These are phyloP conservation scores for Origma solitaria DNA, from an alignment of 2,113 vertebrate genomes.

Conservation along the genomic window DNA sequence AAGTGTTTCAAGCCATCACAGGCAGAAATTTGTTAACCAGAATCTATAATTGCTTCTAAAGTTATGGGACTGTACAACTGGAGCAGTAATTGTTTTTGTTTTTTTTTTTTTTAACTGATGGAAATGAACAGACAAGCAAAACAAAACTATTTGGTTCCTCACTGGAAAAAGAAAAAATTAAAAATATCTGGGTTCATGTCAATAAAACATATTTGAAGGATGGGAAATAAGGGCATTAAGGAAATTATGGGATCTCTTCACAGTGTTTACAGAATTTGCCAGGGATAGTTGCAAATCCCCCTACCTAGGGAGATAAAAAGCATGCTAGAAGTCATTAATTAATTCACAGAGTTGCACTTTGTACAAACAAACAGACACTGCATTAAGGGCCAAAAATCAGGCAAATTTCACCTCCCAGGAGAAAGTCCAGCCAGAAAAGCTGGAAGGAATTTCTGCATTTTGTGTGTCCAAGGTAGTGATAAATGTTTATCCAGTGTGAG, in stretches of 20 bases:
- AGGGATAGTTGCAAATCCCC: neutral
- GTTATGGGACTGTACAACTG: neutral
- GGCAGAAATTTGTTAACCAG: neutral
- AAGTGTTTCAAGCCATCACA: neutral
- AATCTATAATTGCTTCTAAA: neutral
- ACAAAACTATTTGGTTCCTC: neutral
- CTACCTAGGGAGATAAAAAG: neutral
- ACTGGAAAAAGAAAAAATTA: rapidly evolving
- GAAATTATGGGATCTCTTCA: neutral
- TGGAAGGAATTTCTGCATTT: neutral
- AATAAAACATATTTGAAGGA: neutral
- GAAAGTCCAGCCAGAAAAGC: neutral
- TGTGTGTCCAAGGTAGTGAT: neutral
- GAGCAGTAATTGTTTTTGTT: neutral
- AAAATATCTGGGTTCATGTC: neutral
- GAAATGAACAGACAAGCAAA: neutral
- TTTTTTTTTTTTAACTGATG: neutral
- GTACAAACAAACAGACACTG: neutral
- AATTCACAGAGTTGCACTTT: neutral
- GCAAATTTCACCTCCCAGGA: neutral
- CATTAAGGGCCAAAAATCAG: neutral
- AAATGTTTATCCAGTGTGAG: rapidly evolving
- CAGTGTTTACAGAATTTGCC: neutral
- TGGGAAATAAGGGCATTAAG: neutral
- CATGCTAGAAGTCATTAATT: neutral